Evolutionary conservation across 2,888 invertebrate species (phyloP).

Genomic region (Hyposoter didymator): DNA sequence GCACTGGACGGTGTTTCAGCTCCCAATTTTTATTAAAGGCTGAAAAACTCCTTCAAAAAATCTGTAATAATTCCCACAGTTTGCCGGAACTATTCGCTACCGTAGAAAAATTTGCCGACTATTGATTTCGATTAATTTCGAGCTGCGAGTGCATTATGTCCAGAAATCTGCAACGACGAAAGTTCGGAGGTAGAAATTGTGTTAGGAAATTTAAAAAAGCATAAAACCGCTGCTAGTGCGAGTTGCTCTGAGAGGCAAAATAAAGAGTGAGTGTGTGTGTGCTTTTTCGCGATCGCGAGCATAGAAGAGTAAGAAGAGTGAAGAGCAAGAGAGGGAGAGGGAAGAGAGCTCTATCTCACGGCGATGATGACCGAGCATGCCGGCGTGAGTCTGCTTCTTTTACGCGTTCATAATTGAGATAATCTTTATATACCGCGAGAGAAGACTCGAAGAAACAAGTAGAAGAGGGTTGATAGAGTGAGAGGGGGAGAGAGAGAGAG

Average conservation of each 20-base stretch:
- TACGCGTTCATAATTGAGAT: conserved; percentile 82
- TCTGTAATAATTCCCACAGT: neutral
- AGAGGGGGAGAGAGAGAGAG: conserved; percentile 13
- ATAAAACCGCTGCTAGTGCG: conserved; percentile 29
- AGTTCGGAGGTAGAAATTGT: conserved; percentile 9
- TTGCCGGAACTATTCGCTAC: neutral
- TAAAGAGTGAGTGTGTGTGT: neutral
- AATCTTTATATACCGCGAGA: conserved; percentile 76
- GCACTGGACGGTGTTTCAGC: neutral
- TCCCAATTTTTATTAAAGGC: neutral
- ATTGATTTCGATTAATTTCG: neutral
- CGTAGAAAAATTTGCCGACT: neutral
- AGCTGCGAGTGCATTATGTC: neutral
- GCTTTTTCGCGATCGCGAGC: neutral
- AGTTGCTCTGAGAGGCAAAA: conserved; percentile 25
- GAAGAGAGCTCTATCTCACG: conserved; percentile 68
- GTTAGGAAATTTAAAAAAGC: conserved; percentile 24
- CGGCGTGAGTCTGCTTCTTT: conserved; percentile 80
- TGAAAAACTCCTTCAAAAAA: neutral
- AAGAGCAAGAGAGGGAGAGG: conserved; percentile 45
- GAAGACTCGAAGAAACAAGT: conserved; percentile 49
- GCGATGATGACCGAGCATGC: conserved; percentile 78
- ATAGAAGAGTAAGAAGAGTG: neutral
- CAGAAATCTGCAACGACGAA: neutral
- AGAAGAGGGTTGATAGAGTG: conserved; percentile 25